Percentiles rank a stretch among this genome's conserved stretches.
These are phyloP conservation scores for Synaphobranchus kaupii DNA, from an alignment of 2,797 vertebrate genomes.

Conservation along the genomic window DNA sequence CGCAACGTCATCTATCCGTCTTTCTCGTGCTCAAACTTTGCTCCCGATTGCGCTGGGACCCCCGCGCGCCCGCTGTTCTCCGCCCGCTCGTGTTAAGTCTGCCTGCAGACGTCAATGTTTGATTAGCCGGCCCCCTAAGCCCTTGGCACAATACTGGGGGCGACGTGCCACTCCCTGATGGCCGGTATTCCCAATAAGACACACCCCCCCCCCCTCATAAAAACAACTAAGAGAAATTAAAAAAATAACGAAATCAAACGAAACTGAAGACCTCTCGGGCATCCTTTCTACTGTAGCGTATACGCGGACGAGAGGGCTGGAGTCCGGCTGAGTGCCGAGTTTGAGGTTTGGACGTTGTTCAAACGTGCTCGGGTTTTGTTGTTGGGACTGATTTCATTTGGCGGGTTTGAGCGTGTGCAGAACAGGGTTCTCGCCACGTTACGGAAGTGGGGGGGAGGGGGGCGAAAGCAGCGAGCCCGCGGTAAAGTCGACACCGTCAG, in stretches of 20 bases:
- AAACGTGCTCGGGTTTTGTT: too few species aligned
- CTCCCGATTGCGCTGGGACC: not conserved
- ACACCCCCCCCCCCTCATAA: not conserved
- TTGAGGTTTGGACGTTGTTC: too few species aligned
- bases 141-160: constrained; percentile 49
- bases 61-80: not conserved
- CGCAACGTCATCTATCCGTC: not conserved
- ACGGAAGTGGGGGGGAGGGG: constrained; percentile 51
- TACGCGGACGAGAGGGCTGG: too few species aligned
- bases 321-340: too few species aligned
- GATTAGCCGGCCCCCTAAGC: constrained; percentile 40
- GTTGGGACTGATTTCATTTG: not conserved
- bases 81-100: constrained; percentile 22
- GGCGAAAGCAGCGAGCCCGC: constrained; percentile 65
- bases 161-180: constrained; percentile 40
- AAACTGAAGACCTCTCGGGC: not conserved
- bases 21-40: not conserved
- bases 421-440: not conserved
- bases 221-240: constrained; percentile 11
- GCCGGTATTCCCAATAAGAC: constrained; percentile 25
- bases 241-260: not conserved
- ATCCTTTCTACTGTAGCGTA: not conserved
- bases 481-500: constrained; percentile 25
- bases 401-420: not conserved
- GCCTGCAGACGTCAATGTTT: constrained; percentile 27